Evolutionary conservation across 2,888 invertebrate genomes (phyloP), one percentile per base, ranked within the genome.

Genomic region (Drosophila affinis): DNA sequence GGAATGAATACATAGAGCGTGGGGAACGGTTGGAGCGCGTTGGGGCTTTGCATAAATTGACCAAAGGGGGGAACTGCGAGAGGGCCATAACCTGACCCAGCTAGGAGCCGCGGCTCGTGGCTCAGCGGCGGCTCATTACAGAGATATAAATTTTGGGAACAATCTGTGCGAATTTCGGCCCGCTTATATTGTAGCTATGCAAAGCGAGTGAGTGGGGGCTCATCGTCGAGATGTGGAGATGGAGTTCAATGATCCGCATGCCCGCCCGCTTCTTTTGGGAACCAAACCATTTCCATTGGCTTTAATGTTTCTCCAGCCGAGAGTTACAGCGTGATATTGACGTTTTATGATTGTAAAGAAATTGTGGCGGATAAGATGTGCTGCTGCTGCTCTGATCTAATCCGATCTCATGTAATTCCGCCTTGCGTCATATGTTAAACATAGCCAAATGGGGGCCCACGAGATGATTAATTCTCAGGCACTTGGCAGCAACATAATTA

Each of bases 171-270:
- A 87, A 81, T 70, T 81, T 62, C 47, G 24, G 17, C 34, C 58
- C 62, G 62, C 63, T 72, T 59, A 52, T 69, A n/a, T 58, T 78
- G 53, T 55, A 53, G 45, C 80, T 69, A 62, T 83, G 88, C 87
- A 83, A 79, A 88, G 72, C 73, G 73, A 83, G 72, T 80, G 65
- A 64, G 72, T 54, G 58, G 73, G 49, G 14, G 39, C 39, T 73
- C 57, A 54, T 44, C 57, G 39, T 3, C 3, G 49, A 53, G 46
- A 44, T 39, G 27, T 10, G 24, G 12, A 17, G 17, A 17, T 58
- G 63, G 78, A 78, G 83, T 88, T 84, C 83, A 84, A 86, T 86
- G 83, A 80, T 88, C 62, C 46, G 29, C 29, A 9, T 29, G 44
- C 27, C 54, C 72, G 72, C 72, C 58, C 72, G 69, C 70, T 81